phyloP scores from a whole-genome alignment of 2,113 vertebrate species.

The Calypte anna region DNA sequence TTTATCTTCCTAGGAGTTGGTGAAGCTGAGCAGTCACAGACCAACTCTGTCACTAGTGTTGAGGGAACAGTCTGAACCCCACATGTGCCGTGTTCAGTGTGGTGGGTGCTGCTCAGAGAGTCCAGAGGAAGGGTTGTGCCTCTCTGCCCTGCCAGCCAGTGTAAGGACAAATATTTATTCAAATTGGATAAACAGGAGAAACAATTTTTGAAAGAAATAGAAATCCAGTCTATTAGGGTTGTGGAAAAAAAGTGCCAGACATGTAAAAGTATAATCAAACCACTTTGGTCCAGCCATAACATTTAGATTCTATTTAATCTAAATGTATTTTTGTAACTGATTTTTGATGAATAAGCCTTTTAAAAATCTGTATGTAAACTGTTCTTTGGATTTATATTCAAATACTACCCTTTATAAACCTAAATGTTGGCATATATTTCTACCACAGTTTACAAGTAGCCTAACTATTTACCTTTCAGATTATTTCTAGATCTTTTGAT shows the following conservation, averaged over 20 bases:
- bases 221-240: constrained; percentile 17
- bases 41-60: not conserved
- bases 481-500: constrained; percentile 12
- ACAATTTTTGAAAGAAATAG: not conserved
- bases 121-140: not conserved
- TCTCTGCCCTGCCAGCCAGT: not conserved
- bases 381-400: constrained; percentile 34
- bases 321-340: constrained; percentile 31
- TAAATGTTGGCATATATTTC: not conserved
- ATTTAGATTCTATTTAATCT: constrained; percentile 49
- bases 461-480: constrained; percentile 27
- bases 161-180: constrained; percentile 42
- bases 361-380: not conserved
- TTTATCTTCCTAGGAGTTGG: not conserved
- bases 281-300: constrained; percentile 51
- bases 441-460: constrained; percentile 8
- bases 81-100: rapidly evolving
- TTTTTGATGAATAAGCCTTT: constrained; percentile 30
- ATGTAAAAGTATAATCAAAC: constrained; percentile 35
- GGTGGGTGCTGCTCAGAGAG: not conserved
- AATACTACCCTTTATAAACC: not conserved
- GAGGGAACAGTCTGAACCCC: not conserved
- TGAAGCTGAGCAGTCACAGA: not conserved
- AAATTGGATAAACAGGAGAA: constrained; percentile 7
- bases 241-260: constrained; percentile 9